A percentile compares a stretch with the other conserved stretches of the same genome.
These are phyloP conservation scores for Monoplex corrugatus DNA, from an alignment of 2,888 invertebrate species.

Conservation along the genomic window DNA sequence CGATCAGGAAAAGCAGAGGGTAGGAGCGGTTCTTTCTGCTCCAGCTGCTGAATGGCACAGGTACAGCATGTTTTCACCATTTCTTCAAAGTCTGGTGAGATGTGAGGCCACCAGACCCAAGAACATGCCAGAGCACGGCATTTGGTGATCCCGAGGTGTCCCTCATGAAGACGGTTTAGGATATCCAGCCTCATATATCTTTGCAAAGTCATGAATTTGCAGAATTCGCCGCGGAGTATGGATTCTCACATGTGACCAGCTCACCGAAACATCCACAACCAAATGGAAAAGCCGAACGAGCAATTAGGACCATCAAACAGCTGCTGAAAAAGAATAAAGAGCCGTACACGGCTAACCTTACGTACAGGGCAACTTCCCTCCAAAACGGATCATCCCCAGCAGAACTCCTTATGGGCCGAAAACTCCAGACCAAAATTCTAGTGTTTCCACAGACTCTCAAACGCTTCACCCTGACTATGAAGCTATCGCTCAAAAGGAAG, in stretches of 20 bases:
- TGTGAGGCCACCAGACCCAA: neutral
- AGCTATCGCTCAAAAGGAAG: neutral
- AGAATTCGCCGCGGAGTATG: no score
- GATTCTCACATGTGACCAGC: no score
- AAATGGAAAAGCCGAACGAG: no score
- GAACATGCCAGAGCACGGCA: neutral
- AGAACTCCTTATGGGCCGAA: no score
- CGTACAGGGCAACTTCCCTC: slow-evolving; percentile 30
- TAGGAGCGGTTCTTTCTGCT: neutral
- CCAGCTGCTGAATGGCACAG: neutral
- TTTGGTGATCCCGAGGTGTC: slow-evolving; percentile 9
- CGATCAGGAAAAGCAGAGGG: neutral
- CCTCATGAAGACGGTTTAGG: neutral
- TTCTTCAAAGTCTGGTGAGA: neutral
- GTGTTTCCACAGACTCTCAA: no score
- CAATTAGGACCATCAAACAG: neutral
- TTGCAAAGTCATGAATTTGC: no score
- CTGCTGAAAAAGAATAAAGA: slow-evolving; percentile 37
- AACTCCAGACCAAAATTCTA: no score
- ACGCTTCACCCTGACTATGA: neutral
- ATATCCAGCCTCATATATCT: neutral
- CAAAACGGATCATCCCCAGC: slow-evolving; percentile 24
- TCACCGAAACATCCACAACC: no score
- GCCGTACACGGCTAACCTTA: slow-evolving; percentile 35
- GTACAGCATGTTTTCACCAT: neutral